Conservation (phyloP, 2,888 invertebrate species). For the Caenorhabditis sp. region DNA sequence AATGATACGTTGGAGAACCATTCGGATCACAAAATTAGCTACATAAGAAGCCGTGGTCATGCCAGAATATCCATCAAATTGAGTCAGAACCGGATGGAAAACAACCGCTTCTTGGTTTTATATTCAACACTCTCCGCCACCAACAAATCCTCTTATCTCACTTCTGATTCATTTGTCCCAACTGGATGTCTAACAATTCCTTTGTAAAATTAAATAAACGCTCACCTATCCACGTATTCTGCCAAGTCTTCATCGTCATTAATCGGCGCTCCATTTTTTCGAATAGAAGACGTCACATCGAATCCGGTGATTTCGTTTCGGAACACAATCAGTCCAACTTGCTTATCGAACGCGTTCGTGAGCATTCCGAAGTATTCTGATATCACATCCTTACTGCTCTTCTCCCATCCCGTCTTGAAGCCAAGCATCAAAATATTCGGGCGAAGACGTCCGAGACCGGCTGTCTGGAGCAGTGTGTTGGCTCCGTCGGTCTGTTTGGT, state of each 20-base stretch:
- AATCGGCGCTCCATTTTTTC: conserved; percentile 54
- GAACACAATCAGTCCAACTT: conserved; percentile 62
- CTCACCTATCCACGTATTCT: conserved; percentile 60
- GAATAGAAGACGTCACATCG: conserved; percentile 59
- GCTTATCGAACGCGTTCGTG: conserved; percentile 64
- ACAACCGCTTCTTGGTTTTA: conserved; percentile 35
- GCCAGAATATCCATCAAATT: conserved; percentile 13
- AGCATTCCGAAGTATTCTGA: conserved; percentile 60
- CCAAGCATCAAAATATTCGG: conserved; percentile 70
- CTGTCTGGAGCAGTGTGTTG: conserved; percentile 60
- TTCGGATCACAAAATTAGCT: not conserved
- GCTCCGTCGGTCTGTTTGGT: conserved; percentile 51
- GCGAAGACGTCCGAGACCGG: conserved; percentile 61
- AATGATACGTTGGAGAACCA: not conserved
- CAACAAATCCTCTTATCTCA: not conserved
- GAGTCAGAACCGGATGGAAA: not conserved
- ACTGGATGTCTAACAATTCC: conserved; percentile 15
- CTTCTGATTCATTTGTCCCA: not conserved
- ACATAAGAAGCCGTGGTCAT: conserved; percentile 30
- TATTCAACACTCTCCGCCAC: not conserved
- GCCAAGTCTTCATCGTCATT: conserved; percentile 63
- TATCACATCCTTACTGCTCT: conserved; percentile 26
- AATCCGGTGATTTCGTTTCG: conserved; percentile 60
- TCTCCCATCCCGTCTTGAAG: conserved; percentile 64
- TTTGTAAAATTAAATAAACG: not conserved